Conservation (phyloP, 2,113 vertebrate species). For the Lates calcarifer region DNA sequence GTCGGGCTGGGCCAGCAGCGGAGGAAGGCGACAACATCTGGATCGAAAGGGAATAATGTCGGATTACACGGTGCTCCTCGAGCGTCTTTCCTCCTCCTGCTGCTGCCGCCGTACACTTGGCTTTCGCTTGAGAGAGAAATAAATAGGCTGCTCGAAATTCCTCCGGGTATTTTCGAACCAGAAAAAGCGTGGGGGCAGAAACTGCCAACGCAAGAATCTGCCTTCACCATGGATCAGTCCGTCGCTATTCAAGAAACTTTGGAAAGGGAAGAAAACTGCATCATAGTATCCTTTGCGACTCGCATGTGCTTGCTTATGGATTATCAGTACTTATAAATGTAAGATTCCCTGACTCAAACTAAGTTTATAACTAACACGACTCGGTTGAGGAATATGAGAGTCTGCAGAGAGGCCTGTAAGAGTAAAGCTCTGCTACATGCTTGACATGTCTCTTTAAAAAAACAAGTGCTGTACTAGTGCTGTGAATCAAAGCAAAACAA, state of each 20-base stretch:
- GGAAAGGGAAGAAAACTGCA: constrained; percentile 84
- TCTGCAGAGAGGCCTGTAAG: constrained; percentile 14
- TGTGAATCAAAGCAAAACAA: not conserved
- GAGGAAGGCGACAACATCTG: constrained; percentile 51
- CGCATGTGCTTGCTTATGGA: not conserved
- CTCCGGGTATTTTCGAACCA: constrained; percentile 4
- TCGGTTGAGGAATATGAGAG: not conserved
- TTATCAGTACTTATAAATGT: not conserved
- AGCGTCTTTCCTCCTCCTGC: not conserved
- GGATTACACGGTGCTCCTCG: not conserved
- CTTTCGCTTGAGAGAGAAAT: not conserved
- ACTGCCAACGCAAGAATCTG: constrained; percentile 6
- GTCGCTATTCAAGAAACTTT: constrained; percentile 92
- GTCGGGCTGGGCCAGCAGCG: constrained; percentile 38
- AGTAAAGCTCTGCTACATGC: not conserved
- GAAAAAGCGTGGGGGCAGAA: not conserved
- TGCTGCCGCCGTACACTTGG: not conserved
- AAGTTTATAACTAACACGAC: not conserved
- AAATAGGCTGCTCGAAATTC: not conserved
- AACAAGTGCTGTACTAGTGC: too few species aligned
- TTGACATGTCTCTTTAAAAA: not conserved
- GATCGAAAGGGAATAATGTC: constrained; percentile 51
- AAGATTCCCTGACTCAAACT: not conserved
- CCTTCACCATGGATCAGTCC: constrained; percentile 90
- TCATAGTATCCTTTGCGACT: constrained; percentile 89